Base-by-base conservation (phyloP, 2,888 invertebrate genomes). In the Erebia epiphron region DNA sequence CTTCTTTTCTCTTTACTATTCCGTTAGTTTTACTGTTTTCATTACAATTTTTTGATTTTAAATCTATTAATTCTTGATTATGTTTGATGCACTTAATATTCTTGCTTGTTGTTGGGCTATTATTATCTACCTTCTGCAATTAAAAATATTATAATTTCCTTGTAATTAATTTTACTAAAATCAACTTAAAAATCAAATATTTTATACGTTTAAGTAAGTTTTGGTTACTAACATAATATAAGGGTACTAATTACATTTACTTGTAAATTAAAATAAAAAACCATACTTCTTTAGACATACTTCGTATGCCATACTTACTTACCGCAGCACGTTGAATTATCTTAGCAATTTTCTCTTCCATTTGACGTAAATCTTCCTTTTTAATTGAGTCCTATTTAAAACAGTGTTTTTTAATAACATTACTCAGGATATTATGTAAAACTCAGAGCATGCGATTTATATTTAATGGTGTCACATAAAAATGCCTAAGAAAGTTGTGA, bases 271-370 rank as follows among this genome's bases (percentile, higher is more conserved):
- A 0, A 46, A 2, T 35, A 46, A 46, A 46, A 13, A 43, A 2
- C 46, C 2, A 46, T 13, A 46, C 11, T 46, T 46, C 46, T 11
- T 50, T 16, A 52, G 52, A 52, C 52, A 52, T 16, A 16, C 52
- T 52, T 16, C 4, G 52, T 16, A 52, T 52, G 46, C 10, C 54
- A 16, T 18, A 54, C 69, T 71, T 71, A 81, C 87, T 84, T 73
- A 92, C 91, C 79, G 86, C 75, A 70, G 78, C 74, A 26, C 79
- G 81, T 75, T 83, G 80, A 43, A 89, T 78, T 13, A 87, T 79
- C 78, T 84, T 87, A 14, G 78, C 79, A 41, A 90, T 82, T 61
- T 88, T 89, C n/a, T 88, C 79, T 78, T 90, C 88, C 83, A 89
- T 89, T 14, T 76, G 50, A 74, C 82, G 85, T 14, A 90, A 79